phyloP scores from a whole-genome alignment of 2,888 invertebrate genomes.

The Cantharis flavilabris region DNA sequence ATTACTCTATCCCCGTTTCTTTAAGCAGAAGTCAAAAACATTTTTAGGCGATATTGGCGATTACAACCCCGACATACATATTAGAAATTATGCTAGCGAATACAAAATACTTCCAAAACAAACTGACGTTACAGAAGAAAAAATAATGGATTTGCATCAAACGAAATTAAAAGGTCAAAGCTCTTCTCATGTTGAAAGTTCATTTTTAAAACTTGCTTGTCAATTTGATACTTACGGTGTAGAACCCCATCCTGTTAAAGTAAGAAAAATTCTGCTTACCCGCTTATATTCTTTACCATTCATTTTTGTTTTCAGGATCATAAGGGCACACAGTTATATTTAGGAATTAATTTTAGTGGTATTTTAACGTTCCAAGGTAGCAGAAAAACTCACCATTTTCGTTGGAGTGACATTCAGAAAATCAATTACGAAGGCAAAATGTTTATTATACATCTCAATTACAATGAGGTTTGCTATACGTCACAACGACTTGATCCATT shows the following conservation, averaged over 20 bases:
- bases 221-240: constrained; percentile 96
- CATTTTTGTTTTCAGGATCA: constrained; percentile 71
- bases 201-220: constrained; percentile 89
- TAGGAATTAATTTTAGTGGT: constrained; percentile 94
- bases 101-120: constrained; percentile 91
- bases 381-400: constrained; percentile 91
- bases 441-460: constrained; percentile 93
- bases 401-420: constrained; percentile 94
- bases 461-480: constrained; percentile 75
- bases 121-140: constrained; percentile 88
- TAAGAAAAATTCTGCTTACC: constrained; percentile 51
- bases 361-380: constrained; percentile 94
- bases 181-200: constrained; percentile 84
- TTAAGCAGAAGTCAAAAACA: too few relatives aligned
- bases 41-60: constrained; percentile 91
- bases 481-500: background rate
- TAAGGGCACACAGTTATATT: constrained; percentile 86
- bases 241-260: constrained; percentile 97
- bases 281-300: background rate
- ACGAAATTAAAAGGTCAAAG: constrained; percentile 85
- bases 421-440: constrained; percentile 97
- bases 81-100: constrained; percentile 88
- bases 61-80: constrained; percentile 85
- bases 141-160: constrained; percentile 91
- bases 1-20: too few relatives aligned